Conservation (phyloP, 2,888 invertebrate genomes). For the Cerastoderma edule region DNA sequence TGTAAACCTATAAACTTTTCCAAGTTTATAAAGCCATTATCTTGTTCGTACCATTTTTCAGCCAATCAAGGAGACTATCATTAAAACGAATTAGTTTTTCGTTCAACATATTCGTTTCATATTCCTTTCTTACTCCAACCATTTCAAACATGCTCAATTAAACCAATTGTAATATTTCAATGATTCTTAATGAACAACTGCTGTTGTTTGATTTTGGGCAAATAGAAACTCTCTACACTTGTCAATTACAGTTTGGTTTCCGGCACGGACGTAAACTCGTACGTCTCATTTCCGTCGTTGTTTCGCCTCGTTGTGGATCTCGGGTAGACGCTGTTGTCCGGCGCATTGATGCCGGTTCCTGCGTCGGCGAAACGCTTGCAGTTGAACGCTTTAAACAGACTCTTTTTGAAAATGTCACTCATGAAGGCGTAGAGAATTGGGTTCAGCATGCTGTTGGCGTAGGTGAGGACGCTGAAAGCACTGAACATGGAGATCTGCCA, state of each 20-base stretch:
- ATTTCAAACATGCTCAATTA: too few species aligned
- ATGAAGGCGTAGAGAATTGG: slow-evolving; percentile 83
- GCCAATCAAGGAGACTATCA: too few species aligned
- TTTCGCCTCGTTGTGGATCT: slow-evolving; percentile 62
- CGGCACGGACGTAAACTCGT: slow-evolving; percentile 63
- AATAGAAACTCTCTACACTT: too few species aligned
- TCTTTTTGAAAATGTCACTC: slow-evolving; percentile 82
- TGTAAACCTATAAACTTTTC: too few species aligned
- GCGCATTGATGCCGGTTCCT: slow-evolving; percentile 54
- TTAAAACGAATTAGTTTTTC: too few species aligned
- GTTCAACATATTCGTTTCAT: not conserved
- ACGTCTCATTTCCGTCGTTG: slow-evolving; percentile 56
- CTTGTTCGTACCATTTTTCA: too few species aligned
- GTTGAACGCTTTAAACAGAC: slow-evolving; percentile 81
- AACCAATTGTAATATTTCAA: too few species aligned
- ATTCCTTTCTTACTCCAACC: not conserved
- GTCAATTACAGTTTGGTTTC: slow-evolving; percentile 32
- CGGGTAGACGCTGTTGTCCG: slow-evolving; percentile 76
- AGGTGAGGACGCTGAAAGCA: slow-evolving; percentile 80
- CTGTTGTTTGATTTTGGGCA: too few species aligned
- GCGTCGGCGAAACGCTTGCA: slow-evolving; percentile 75
- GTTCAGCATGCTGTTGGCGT: slow-evolving; percentile 82
- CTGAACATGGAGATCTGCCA: slow-evolving; percentile 76
- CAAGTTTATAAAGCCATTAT: too few species aligned
- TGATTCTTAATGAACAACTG: too few species aligned